Conservation (phyloP, 2,797 vertebrate genomes). For the Pseudochirops cupreus region DNA sequence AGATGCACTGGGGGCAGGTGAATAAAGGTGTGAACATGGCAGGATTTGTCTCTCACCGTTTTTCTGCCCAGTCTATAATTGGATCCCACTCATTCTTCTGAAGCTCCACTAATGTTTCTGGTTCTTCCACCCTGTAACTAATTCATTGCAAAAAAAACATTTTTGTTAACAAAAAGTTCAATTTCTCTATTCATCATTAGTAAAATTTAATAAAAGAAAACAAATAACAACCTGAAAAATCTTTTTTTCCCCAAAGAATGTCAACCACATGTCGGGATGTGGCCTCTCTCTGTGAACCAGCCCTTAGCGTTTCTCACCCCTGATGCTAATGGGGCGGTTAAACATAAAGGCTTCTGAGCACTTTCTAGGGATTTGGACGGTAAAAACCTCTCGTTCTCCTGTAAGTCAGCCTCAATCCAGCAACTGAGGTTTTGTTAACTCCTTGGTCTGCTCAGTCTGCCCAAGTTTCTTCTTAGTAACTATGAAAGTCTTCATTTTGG, state of each 20-base stretch:
- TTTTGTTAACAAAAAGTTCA: conserved; percentile 65
- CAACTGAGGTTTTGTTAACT: no score
- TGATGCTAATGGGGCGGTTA: neutral
- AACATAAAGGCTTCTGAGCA: no score
- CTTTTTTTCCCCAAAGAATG: neutral
- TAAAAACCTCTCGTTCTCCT: no score
- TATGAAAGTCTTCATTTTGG: no score
- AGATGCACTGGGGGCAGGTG: neutral
- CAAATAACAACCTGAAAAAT: neutral
- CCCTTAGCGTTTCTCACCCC: neutral
- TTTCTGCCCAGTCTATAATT: conserved; percentile 93
- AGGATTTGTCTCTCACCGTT: conserved; percentile 86
- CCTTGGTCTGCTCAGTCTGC: no score
- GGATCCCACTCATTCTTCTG: conserved; percentile 98
- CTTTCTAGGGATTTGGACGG: no score
- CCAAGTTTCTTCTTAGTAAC: no score
- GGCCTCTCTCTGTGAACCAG: neutral
- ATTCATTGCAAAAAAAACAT: conserved; percentile 69
- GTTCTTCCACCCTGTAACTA: conserved; percentile 98
- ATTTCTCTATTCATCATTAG: conserved; percentile 46
- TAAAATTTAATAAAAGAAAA: conserved; percentile 44
- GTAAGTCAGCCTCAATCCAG: no score
- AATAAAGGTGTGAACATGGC: no score
- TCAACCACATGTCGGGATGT: neutral
- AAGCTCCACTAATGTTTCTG: conserved; percentile 93